A percentile compares a stretch with the other conserved stretches of the same genome.
Conservation (phyloP, 2,888 invertebrate species). For the Lasioglossum malachurum region DNA sequence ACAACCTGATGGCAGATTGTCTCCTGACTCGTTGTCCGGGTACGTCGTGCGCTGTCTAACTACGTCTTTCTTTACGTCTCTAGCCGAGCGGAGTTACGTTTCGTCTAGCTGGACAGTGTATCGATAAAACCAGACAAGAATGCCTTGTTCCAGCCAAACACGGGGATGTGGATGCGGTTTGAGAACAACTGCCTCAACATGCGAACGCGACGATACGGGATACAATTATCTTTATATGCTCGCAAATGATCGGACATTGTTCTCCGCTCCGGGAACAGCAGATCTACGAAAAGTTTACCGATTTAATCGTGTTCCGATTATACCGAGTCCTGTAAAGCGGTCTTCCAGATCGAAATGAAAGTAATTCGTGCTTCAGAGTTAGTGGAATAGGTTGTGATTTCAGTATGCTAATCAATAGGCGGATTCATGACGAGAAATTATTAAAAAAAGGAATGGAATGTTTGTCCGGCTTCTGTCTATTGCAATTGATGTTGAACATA, state of each 20-base stretch:
- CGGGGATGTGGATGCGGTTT: conserved; percentile 33
- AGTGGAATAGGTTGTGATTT: no score
- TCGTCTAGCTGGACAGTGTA: conserved; percentile 63
- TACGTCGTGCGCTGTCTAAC: conserved; percentile 79
- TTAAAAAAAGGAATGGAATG: no score
- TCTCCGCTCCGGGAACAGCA: not conserved
- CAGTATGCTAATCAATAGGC: no score
- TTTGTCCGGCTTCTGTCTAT: no score
- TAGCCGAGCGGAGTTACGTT: conserved; percentile 49
- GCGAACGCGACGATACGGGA: conserved; percentile 4
- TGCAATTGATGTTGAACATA: no score
- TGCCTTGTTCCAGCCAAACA: conserved; percentile 63
- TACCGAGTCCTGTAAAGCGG: not conserved
- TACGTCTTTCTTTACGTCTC: conserved; percentile 77
- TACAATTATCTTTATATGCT: conserved; percentile 11
- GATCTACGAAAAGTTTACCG: conserved; percentile 5
- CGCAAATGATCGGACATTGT: conserved; percentile 16
- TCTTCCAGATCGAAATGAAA: not conserved
- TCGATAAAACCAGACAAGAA: conserved; percentile 70
- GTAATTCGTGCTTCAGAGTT: not conserved
- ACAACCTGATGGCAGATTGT: conserved; percentile 69
- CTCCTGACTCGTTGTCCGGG: conserved; percentile 73
- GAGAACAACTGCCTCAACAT: conserved; percentile 35
- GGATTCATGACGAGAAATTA: no score
- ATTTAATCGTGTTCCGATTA: conserved; percentile 5